Base-by-base conservation (phyloP, 2,113 vertebrate genomes). In the Sinocyclocheilus maitianheensis region DNA sequence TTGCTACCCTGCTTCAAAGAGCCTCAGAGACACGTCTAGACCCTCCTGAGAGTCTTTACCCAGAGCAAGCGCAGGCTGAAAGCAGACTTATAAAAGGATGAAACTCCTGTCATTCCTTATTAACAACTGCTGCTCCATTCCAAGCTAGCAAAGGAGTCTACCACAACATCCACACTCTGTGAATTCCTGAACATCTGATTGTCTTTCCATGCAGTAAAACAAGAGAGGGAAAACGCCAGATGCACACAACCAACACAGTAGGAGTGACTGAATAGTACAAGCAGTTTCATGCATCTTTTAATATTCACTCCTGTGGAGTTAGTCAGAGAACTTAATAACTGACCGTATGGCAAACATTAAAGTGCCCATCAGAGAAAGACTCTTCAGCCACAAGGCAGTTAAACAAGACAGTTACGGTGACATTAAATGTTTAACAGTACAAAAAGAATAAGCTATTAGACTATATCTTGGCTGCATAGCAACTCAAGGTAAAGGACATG, bases 401-500 rank as follows among this genome's bases (percentile, higher is more conserved):
- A 18, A 37, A 48, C 80, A 86, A 69, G 77, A 60, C 53, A 74
- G 43, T 40, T 2, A 74, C 1, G 22, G 1, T 87, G 65, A 69
- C 71, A 87, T 72, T 20, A 67, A 65, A 80, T 22, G 40, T 79
- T 67, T 11, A 55, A 3, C 3, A 14, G 46, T 46, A 71, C 34
- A 77, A 71, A 76, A 58, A 55, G 77, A 65, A 86, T 46, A 48
- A 46, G 72, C 18, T 60, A 77, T 51, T 24, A 9, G 20, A 76
- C 37, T 9, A 46, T 62, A 77, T 78, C 26, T 58, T 69, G 34
- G 53, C 85, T 85, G 53, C 76, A 65, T 84, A 87, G 81, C 86
- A 84, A 90, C 87, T 43, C 65, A 14, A 67, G 43, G 72, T 82
- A 51, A 83, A 84, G 40, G 76, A 69, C 18, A 86, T 24, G 46